Evolutionary conservation across 2,797 vertebrate genomes (phyloP).

Genomic region (Propithecus deckenii): DNA sequence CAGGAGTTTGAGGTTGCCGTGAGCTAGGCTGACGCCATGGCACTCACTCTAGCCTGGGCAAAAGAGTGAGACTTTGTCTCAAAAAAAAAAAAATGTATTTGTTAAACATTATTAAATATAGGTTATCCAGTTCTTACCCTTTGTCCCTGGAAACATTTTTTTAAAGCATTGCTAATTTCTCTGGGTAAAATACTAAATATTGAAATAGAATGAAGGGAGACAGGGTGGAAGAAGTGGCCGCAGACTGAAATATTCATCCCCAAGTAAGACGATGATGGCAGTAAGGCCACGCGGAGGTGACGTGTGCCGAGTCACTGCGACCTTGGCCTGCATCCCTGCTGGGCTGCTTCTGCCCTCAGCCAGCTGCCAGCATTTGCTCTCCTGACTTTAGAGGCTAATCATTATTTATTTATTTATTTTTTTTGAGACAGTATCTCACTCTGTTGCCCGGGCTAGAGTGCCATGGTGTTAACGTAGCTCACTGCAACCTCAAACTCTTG

Average conservation of each 20-base stretch:
- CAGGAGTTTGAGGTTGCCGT: no score
- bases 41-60: no score
- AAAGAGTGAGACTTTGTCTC: no score
- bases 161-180: neutral
- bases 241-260: neutral
- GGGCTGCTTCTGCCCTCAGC: neutral
- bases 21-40: no score
- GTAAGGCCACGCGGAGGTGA: neutral
- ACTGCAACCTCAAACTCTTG: no score
- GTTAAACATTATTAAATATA: neutral
- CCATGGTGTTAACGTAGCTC: no score
- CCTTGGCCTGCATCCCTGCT: rapidly evolving
- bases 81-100: no score
- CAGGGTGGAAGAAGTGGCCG: neutral
- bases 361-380: neutral
- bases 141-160: neutral
- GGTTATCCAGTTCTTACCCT: neutral
- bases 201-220: neutral
- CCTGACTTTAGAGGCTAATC: neutral
- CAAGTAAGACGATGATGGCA: neutral
- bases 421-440: no score
- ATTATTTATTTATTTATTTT: no score
- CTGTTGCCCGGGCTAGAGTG: no score
- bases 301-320: neutral
- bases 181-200: neutral